phyloP scores from a whole-genome alignment of 2,113 vertebrate species.

The Cnemophilus loriae region DNA sequence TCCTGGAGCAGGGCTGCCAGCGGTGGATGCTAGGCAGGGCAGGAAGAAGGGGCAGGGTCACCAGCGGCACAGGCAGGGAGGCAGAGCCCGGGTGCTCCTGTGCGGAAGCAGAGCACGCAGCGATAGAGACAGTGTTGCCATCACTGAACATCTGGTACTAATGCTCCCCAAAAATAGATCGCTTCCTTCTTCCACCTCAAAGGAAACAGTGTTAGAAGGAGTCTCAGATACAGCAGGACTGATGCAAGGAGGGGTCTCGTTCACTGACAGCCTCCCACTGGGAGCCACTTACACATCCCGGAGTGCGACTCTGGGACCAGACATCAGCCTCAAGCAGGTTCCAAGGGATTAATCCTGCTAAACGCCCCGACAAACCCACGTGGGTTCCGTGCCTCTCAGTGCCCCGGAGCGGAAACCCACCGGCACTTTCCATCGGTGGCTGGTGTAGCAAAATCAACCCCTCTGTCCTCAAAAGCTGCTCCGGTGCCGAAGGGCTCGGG shows the following conservation, averaged over 20 bases:
- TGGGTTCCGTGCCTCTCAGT: neutral
- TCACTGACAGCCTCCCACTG: neutral
- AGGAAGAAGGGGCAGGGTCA: neutral
- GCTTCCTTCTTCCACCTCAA: neutral
- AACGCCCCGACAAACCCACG: rapidly evolving
- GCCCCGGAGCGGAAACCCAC: neutral
- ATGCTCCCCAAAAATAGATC: neutral
- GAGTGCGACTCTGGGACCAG: neutral
- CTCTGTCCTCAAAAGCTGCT: neutral
- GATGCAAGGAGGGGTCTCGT: neutral
- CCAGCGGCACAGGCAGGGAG: neutral
- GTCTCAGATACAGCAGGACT: neutral
- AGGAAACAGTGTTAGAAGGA: neutral
- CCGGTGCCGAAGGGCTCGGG: neutral
- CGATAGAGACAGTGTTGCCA: rapidly evolving
- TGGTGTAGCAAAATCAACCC: neutral
- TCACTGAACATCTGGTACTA: neutral
- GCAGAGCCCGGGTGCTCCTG: neutral
- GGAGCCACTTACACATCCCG: neutral
- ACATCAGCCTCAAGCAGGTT: too few relatives aligned
- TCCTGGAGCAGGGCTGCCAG: neutral
- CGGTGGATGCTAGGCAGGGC: neutral
- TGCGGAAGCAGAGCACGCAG: rapidly evolving
- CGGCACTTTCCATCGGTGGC: neutral
- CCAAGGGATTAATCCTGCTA: neutral